Base-by-base conservation (phyloP, 2,888 invertebrate species). In the Tholera decimalis region DNA sequence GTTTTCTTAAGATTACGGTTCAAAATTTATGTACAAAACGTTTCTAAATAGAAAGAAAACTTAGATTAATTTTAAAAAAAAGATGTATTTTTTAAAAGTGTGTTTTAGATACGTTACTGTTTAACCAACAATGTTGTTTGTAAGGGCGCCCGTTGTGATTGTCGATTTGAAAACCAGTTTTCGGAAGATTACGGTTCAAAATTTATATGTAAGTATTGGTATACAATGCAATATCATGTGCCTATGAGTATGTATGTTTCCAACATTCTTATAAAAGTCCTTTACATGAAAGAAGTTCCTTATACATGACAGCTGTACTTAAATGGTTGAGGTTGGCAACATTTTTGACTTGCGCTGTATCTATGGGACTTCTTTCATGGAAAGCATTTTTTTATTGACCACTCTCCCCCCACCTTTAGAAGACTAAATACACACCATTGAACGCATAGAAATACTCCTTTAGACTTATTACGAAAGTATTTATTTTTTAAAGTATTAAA, bases 401-500 rank as follows among this genome's bases (percentile, higher is more conserved):
- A 47, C 78, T 76, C 82, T 74, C 64, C 11, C 51, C 78, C 79
- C 82, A 79, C 64, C 82, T 70, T 60, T 58, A 58, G 41, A 49
- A 66, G 53, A 55, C 62, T 70, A 50, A 53, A 28, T n/a, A 22
- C 26, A 79, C 61, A 73, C 54, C 33, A 51, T 62, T 74, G 41
- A 50, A 72, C 47, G 20, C 54, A 53, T 57, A 37, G n/a, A 9
- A 80, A 74, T 81, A 79, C 75, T 79, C 79, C 39, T 28, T 4
- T 59, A 67, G 61, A 35, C 7, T 54, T 55, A 47, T 50, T 51
- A 55, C 13, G 2, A 26, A 61, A 63, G 41, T 78, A 77, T 77
- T 68, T 77, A 73, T 62, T 68, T 65, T n/a, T 55, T 15, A 35
- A 62, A 54, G 47, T 65, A 54, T 49, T 69, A 54, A 26, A n/a